Evolutionary conservation across 1,140 invertebrate genomes (phyloP), one percentile per base, ranked within the genome.

Genomic region (Acromyrmex charruanus): DNA sequence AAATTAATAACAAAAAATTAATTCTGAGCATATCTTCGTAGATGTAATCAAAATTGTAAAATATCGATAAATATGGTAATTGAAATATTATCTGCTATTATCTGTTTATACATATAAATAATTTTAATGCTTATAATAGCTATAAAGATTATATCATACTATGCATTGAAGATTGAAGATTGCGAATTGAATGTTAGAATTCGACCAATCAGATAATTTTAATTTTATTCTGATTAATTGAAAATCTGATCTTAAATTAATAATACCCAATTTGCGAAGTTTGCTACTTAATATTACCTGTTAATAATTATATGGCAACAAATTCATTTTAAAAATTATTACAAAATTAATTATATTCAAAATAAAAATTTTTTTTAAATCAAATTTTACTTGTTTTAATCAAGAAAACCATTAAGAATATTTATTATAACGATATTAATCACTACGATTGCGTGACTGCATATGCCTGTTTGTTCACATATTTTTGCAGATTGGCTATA

Each of bases 401-500:
- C 0, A 6, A 69, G 0, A 28, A 69, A 49, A 28, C n/a, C n/a
- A 58, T 44, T 66, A 51, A 69, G 12, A 44, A 28, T 71, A 58
- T 80, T 84, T 82, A 61, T 35, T 55, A 31, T 14, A 51, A 0
- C 18, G 0, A 71, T 61, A n/a, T 75, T 75, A 61, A 63, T 75
- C 25, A 21, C n/a, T 49, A 31, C 39, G 2, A 74, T 21, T 74
- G 39, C 59, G 39, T 28, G 25, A 75, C 49, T 53, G 55, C 44
- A 65, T 66, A 80, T 59, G 35, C 58, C 58, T 63, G 65, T 61
- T 79, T 12, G 84, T 66, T 44, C 39, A 74, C 21, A 66, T 87
- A 91, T 89, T 91, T 88, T 90, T 91, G 88, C 90, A 88, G 88
- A 89, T 91, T 79, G 85, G 63, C 18, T 18, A 63, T 53, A 66